Evolutionary conservation across 53 echinoderm and acorn worm species (phyloP).

Genomic region (Stichopus horrens): DNA sequence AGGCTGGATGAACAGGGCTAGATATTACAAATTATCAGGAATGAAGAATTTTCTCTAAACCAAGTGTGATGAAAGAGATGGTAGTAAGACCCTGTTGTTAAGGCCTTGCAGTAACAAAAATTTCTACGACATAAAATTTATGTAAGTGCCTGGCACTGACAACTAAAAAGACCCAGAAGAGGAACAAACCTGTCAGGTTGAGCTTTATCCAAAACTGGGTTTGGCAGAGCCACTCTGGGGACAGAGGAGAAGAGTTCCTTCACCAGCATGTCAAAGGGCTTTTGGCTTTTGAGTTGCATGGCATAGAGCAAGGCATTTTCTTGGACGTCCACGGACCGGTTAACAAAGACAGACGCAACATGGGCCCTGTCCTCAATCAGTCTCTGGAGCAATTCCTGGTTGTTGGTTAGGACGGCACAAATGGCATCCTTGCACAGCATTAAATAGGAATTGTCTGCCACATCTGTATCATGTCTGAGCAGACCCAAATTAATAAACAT

Average conservation of each 20-base stretch:
- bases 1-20: no score
- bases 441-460: slow-evolving; percentile 81
- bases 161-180: background rate
- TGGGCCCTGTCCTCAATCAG: slow-evolving; percentile 70
- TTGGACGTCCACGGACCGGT: slow-evolving; percentile 63
- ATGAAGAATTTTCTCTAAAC: no score
- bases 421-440: slow-evolving; percentile 83
- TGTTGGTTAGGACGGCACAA: slow-evolving; percentile 88
- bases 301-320: slow-evolving; percentile 81
- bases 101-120: no score
- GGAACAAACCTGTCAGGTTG: slow-evolving; percentile 57
- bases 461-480: slow-evolving; percentile 72
- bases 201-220: slow-evolving; percentile 55
- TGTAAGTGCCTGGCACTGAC: background rate
- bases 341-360: slow-evolving; percentile 61
- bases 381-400: slow-evolving; percentile 68
- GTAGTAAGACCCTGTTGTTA: no score
- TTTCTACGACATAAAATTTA: no score
- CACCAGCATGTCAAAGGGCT: slow-evolving; percentile 30
- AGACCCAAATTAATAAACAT: background rate
- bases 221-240: slow-evolving; percentile 45
- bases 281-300: slow-evolving; percentile 47
- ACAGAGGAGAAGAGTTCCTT: background rate
- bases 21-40: no score
- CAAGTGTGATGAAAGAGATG: no score